A percentile compares a stretch with the other conserved stretches of the same genome.
These are phyloP conservation scores for Drosophila stalkeri DNA, from an alignment of 2,888 invertebrate genomes.

Conservation along the genomic window DNA sequence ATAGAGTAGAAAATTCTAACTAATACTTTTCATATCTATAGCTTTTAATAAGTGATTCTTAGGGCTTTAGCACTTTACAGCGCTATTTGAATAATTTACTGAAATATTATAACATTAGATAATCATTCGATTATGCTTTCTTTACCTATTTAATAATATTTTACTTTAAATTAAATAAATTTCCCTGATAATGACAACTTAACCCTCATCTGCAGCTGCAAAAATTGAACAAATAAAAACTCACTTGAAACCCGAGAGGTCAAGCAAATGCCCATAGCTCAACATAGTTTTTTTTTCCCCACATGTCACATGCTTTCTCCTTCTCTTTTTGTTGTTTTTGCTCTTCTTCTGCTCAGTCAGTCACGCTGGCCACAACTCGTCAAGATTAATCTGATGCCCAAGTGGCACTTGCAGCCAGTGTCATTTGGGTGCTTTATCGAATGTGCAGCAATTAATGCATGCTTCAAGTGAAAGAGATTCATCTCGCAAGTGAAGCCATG, in stretches of 20 bases:
- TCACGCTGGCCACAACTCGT: conserved; percentile 8
- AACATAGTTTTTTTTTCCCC: not conserved
- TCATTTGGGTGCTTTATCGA: conserved; percentile 56
- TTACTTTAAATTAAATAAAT: not conserved
- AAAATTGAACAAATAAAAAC: not conserved
- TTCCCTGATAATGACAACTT: not conserved
- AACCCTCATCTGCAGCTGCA: not conserved
- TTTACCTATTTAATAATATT: not conserved
- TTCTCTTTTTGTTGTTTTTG: no score
- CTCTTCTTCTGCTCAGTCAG: not conserved
- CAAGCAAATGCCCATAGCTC: not conserved
- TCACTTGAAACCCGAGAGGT: not conserved
- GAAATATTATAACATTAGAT: not conserved
- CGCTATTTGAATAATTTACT: not conserved
- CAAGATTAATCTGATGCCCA: conserved; percentile 33
- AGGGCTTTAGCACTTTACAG: not conserved
- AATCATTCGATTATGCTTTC: not conserved
- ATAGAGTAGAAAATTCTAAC: not conserved
- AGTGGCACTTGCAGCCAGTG: conserved; percentile 46
- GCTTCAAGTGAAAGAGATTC: conserved; percentile 55
- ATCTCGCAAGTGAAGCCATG: conserved; percentile 51
- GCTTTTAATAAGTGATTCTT: not conserved
- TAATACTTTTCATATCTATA: not conserved
- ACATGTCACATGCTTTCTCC: not conserved
- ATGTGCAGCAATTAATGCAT: conserved; percentile 59